Evolutionary conservation across 92 coral and sea anemone genomes (phyloP).

Genomic region (Ricordea florida): DNA sequence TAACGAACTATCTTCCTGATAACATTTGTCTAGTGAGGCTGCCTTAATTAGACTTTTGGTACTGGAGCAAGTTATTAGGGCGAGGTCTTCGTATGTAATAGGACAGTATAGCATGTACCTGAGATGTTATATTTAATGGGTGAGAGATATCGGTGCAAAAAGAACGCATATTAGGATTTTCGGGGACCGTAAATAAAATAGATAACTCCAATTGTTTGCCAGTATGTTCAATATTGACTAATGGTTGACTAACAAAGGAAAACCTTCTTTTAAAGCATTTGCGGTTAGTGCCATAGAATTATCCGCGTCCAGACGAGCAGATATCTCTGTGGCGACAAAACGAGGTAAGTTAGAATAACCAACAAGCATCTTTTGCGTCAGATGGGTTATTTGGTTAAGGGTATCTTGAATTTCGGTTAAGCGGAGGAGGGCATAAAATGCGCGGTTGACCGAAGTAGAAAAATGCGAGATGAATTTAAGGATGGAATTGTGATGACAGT

Average conservation of each 20-base stretch:
- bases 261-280: slow-evolving; percentile 32
- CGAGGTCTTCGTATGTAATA: slow-evolving; percentile 20
- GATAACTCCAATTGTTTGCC: slow-evolving; percentile 8
- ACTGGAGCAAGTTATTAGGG: slow-evolving; percentile 33
- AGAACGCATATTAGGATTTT: not conserved
- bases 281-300: not conserved
- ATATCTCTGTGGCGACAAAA: slow-evolving; percentile 5
- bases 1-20: not conserved
- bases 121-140: slow-evolving; percentile 42
- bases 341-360: slow-evolving; percentile 28
- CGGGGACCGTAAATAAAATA: slow-evolving; percentile 9
- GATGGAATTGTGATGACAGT: not conserved
- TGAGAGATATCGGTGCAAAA: slow-evolving; percentile 28
- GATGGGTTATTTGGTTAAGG: not conserved
- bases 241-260: not conserved
- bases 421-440: slow-evolving; percentile 11
- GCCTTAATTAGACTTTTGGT: not conserved
- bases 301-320: not conserved
- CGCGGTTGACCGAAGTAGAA: slow-evolving; percentile 20
- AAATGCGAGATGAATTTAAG: slow-evolving; percentile 6
- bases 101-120: slow-evolving; percentile 39
- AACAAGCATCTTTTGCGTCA: slow-evolving; percentile 7
- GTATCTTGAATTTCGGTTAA: slow-evolving; percentile 29
- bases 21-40: slow-evolving; percentile 31
- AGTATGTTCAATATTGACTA: slow-evolving; percentile 30